These are phyloP conservation scores for Corvus moneduloides DNA, from an alignment of 2,113 vertebrate species.

Conservation along the genomic window DNA sequence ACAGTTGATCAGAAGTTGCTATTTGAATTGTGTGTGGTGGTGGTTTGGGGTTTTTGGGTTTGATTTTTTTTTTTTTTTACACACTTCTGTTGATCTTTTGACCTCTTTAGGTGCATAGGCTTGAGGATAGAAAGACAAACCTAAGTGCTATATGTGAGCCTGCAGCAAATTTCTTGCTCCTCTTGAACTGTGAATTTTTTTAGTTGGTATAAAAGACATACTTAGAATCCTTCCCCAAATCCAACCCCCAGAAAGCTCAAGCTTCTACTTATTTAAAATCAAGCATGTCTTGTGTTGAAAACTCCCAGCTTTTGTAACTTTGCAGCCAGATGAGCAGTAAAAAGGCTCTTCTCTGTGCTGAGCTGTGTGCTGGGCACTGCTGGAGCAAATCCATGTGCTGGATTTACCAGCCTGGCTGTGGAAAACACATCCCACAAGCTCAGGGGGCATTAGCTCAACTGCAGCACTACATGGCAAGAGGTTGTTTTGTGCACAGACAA, in stretches of 20 bases:
- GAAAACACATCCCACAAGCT: background rate
- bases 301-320: background rate
- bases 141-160: background rate
- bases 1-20: background rate
- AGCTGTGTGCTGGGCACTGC: background rate
- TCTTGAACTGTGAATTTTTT: background rate
- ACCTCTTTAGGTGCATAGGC: background rate
- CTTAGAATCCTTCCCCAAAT: background rate
- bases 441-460: background rate
- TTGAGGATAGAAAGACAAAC: background rate
- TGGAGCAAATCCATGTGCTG: background rate
- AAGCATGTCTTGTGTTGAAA: background rate
- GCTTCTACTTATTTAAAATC: background rate
- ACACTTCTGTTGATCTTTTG: background rate
- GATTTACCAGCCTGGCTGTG: background rate
- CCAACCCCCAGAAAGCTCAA: background rate
- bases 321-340: background rate
- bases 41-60: background rate
- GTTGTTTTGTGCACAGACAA: background rate
- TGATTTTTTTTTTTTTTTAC: background rate
- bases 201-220: background rate
- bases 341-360: background rate
- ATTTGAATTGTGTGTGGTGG: background rate
- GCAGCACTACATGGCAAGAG: accelerated
- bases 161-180: background rate